These are phyloP conservation scores for Syngnathus acus DNA, from an alignment of 2,797 vertebrate genomes.

Conservation along the genomic window DNA sequence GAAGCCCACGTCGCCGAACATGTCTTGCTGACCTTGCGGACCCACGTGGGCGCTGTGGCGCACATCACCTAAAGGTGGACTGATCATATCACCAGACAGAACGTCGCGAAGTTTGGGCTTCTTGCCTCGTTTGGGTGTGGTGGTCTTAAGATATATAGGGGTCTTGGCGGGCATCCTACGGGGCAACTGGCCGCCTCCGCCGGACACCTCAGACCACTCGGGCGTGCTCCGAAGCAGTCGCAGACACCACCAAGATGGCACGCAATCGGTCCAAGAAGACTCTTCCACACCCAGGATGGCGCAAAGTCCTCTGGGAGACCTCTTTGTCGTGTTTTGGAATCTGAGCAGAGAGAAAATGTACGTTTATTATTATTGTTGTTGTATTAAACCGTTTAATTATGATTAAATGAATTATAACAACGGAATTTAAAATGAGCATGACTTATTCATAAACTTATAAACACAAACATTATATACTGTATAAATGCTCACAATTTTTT, in stretches of 20 bases:
- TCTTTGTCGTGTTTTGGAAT: constrained; percentile 20
- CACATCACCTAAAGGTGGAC: constrained; percentile 77
- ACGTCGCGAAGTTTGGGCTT: constrained; percentile 70
- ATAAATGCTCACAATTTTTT: too few relatives aligned
- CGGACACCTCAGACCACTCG: neutral
- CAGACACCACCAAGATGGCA: neutral
- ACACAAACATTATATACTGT: too few relatives aligned
- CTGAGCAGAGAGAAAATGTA: constrained; percentile 6
- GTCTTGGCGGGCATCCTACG: constrained; percentile 76
- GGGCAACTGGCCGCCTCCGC: neutral
- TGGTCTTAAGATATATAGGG: constrained; percentile 77
- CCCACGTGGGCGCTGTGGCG: constrained; percentile 80
- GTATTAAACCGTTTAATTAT: too few relatives aligned
- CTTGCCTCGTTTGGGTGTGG: constrained; percentile 73
- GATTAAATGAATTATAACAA: too few relatives aligned
- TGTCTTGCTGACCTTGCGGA: constrained; percentile 68
- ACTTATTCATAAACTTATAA: too few relatives aligned
- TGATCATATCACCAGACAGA: constrained; percentile 80
- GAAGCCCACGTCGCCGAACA: constrained; percentile 81
- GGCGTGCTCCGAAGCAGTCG: neutral
- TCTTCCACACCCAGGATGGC: constrained; percentile 4
- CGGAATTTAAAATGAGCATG: too few relatives aligned
- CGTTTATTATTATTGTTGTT: too few relatives aligned
- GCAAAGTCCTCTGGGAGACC: constrained; percentile 2
- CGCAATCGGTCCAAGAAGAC: neutral